A percentile compares a stretch with the other conserved stretches of the same genome.
phyloP scores from a whole-genome alignment of 2,888 invertebrate species.

The Eupithecia vulgata region DNA sequence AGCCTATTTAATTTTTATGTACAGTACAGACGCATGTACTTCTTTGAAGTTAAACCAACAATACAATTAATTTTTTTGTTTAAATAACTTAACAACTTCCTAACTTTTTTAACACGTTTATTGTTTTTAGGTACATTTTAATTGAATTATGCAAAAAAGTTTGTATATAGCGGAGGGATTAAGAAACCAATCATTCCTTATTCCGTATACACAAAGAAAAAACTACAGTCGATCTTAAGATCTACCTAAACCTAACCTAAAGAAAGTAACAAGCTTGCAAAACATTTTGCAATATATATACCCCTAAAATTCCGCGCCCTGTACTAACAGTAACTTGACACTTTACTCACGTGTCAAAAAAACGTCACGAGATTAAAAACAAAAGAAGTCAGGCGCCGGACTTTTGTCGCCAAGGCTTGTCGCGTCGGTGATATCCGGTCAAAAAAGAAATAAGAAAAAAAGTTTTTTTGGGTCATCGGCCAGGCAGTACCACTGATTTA shows the following conservation, averaged over 20 bases:
- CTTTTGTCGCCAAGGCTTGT: slow-evolving; percentile 74
- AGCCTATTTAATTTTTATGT: not conserved
- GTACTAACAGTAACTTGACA: slow-evolving; percentile 51
- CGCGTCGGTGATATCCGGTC: slow-evolving; percentile 79
- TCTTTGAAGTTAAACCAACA: not conserved
- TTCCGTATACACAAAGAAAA: not conserved
- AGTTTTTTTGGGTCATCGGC: slow-evolving; percentile 65
- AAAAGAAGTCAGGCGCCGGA: slow-evolving; percentile 70
- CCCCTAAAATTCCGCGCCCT: not conserved
- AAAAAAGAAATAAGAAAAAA: slow-evolving; percentile 47
- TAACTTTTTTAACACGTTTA: no score
- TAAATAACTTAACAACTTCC: no score
- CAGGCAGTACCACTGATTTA: slow-evolving; percentile 71
- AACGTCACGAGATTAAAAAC: slow-evolving; percentile 36
- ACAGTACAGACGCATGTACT: not conserved
- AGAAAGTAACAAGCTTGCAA: slow-evolving; percentile 3
- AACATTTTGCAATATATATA: not conserved
- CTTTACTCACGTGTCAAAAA: slow-evolving; percentile 46
- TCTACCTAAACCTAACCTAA: not conserved
- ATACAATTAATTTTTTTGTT: no score
- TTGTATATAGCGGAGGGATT: not conserved
- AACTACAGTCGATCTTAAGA: not conserved
- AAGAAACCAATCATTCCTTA: not conserved
- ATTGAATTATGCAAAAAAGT: no score
- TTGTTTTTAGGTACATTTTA: no score